Evolutionary conservation across 2,888 invertebrate genomes (phyloP).

Genomic region (Polyommatus icarus): DNA sequence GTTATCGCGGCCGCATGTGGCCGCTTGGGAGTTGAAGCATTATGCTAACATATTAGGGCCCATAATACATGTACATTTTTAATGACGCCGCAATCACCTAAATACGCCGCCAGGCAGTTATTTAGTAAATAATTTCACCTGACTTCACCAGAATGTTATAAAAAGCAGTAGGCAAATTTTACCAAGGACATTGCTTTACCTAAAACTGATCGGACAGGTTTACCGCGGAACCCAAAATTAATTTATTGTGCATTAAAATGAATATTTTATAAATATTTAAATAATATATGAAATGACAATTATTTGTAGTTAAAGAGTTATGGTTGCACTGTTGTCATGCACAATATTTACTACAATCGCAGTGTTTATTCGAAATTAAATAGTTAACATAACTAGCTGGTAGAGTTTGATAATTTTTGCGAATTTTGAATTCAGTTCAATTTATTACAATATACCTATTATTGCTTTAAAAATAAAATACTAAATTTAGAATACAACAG

Average conservation of each 20-base stretch:
- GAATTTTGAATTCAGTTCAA: no score
- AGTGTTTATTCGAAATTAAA: no score
- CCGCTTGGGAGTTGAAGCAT: no score
- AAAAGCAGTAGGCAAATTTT: constrained; percentile 60
- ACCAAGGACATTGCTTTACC: constrained; percentile 75
- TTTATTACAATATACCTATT: no score
- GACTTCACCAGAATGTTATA: constrained; percentile 41
- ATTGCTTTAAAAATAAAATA: no score
- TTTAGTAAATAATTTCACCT: constrained; percentile 19
- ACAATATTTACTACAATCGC: neutral
- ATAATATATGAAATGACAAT: constrained; percentile 56
- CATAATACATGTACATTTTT: neutral
- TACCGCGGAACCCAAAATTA: constrained; percentile 55
- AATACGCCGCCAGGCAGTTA: neutral
- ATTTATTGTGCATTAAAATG: constrained; percentile 43
- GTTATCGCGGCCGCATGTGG: no score
- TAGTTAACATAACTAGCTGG: no score
- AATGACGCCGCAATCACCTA: neutral
- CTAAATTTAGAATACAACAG: neutral
- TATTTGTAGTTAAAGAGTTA: constrained; percentile 52
- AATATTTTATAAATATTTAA: constrained; percentile 56
- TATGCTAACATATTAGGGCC: neutral
- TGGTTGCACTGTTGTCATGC: constrained; percentile 38
- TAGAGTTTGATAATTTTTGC: no score
- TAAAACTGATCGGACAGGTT: constrained; percentile 56